Evolutionary conservation across 2,797 vertebrate genomes (phyloP), one percentile per base, ranked within the genome.

Genomic region (Rhinogobio ventralis): DNA sequence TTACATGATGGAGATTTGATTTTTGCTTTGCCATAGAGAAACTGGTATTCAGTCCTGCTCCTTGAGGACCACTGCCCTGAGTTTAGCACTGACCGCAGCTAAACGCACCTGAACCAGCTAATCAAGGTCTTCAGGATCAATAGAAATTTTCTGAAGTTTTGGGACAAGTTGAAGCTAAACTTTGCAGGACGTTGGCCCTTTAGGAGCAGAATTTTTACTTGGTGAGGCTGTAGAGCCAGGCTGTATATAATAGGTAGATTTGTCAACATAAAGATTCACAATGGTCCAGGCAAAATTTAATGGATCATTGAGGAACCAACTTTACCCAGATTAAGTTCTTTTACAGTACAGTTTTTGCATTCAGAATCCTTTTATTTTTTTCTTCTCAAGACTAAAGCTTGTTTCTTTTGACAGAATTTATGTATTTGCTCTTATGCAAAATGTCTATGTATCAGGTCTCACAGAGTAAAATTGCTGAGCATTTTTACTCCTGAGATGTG

Each of bases 1-100:
- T 66, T 42, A 85, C 86, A 87, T 79, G 82, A 80, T 86, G 86
- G 83, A 79, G 75, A 79, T 68, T 80, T 66, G 11, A 36, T 30
- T 76, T 42, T 42, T 45, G 7, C 9, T 23, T 71, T 51, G 30
- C 57, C 49, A 7, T 45, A 60, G n/a, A n/a, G 2, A 55, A 62
- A 36, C 39, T 15, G 14, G 66, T 39, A 5, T 68, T 5, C 19
- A 36, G 33, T 68, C 19, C 33, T 68, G 19, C 19, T 68, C 66
- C 66, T 39, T 19, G 30, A 36, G 30, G 64, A 15, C 64, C 64
- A 4, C 8, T 66, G 15, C 10, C 30, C 17, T 77, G 53, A 76
- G 5, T 77, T 19, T 10, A 60, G 14, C 23, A 17, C 14, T 4
- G 28, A 77, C 9, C 7, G 5, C 75, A 28, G 8, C 10, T 62